A percentile compares a stretch with the other conserved stretches of the same genome.
Evolutionary conservation across 2,113 vertebrate species (phyloP).

Genomic region (Hippopotamus amphibius): DNA sequence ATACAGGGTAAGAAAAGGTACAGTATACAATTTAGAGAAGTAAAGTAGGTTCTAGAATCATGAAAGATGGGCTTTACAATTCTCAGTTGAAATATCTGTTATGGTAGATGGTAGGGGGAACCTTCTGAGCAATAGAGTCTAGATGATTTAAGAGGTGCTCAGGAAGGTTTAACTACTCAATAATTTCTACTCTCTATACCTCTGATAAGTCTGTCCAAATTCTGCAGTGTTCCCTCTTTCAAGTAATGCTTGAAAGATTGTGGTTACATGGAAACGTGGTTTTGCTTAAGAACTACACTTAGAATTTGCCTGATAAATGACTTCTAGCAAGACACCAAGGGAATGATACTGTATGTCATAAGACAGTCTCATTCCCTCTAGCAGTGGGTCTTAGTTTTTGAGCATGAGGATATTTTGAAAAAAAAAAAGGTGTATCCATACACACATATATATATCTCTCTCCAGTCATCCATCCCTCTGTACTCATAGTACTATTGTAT

Average conservation of each 20-base stretch:
- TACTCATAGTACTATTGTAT: neutral
- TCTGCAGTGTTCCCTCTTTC: neutral
- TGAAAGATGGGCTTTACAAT: neutral
- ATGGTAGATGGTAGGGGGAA: neutral
- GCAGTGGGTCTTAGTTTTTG: neutral
- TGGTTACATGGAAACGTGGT: neutral
- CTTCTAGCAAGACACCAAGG: neutral
- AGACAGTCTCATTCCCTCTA: neutral
- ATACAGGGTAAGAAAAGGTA: neutral
- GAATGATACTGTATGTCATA: neutral
- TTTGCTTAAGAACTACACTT: neutral
- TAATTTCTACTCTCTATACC: neutral
- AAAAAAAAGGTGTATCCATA: neutral
- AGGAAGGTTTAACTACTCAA: neutral
- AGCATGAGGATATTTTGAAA: neutral
- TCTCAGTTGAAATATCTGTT: neutral
- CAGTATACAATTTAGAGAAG: neutral
- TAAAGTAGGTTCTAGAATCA: neutral
- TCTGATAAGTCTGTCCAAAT: neutral
- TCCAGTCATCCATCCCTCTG: neutral
- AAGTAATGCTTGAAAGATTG: neutral
- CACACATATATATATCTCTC: neutral
- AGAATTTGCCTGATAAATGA: neutral
- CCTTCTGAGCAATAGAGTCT: neutral
- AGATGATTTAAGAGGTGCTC: neutral